These are phyloP conservation scores for Pteromalus puparum DNA, from an alignment of 1,140 invertebrate genomes.

Conservation along the genomic window DNA sequence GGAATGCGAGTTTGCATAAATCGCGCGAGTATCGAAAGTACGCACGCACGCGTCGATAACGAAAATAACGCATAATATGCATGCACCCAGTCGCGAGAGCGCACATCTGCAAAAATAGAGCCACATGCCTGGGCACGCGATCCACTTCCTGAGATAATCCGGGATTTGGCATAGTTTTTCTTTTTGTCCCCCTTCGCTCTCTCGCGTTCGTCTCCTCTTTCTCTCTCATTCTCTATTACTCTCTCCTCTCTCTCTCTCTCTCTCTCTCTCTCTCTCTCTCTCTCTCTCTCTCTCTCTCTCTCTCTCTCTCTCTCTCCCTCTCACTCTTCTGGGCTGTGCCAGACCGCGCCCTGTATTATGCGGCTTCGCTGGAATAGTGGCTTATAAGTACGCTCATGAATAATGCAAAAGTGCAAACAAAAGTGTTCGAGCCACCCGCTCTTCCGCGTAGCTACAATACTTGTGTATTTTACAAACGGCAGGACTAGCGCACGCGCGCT, in stretches of 20 bases:
- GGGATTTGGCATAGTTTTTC: constrained; percentile 24
- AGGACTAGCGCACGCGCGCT: constrained; percentile 26
- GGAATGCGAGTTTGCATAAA: constrained; percentile 1
- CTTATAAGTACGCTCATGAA: constrained; percentile 72
- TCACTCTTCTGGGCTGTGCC: background rate
- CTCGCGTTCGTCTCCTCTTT: too few species aligned
- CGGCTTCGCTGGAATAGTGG: constrained; percentile 62
- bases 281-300: background rate
- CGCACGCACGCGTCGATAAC: constrained; percentile 22
- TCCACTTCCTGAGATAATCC: constrained; percentile 37
- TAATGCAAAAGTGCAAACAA: constrained; percentile 70
- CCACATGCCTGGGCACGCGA: background rate
- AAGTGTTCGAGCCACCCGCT: constrained; percentile 60
- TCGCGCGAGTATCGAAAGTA: constrained; percentile 7
- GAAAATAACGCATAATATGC: constrained; percentile 21
- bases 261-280: background rate
- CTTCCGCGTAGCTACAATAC: constrained; percentile 60
- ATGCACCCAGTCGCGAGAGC: background rate
- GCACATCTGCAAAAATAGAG: background rate
- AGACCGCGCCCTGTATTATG: constrained; percentile 45
- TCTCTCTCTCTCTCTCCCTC: background rate
- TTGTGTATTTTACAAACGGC: constrained; percentile 67
- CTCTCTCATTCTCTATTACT: too few species aligned
- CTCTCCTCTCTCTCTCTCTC: background rate
- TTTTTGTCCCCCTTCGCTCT: background rate